A percentile compares a stretch with the other conserved stretches of the same genome.
phyloP scores from a whole-genome alignment of 1,140 invertebrate species.

The Dreissena polymorpha region DNA sequence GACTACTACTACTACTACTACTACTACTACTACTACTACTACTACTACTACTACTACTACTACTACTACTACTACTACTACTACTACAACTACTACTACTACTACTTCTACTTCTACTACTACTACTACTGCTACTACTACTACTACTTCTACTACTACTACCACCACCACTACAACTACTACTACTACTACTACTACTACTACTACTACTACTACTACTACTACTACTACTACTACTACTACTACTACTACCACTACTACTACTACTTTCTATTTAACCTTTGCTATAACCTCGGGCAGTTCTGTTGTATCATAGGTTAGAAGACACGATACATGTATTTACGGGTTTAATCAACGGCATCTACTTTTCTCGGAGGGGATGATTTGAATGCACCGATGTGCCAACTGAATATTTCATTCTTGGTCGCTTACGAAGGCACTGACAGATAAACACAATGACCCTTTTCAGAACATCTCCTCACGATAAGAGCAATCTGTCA shows the following conservation, averaged over 20 bases:
- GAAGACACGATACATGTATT: too few relatives aligned
- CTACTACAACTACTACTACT: neutral
- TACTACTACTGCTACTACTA: constrained; percentile 1
- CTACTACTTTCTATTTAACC: neutral
- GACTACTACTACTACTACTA: neutral
- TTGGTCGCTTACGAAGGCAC: too few relatives aligned
- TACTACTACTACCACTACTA: neutral
- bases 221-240: constrained; percentile 2
- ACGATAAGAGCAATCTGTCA: too few relatives aligned
- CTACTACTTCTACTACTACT: neutral
- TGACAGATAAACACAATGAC: too few relatives aligned
- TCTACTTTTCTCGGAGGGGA: too few relatives aligned
- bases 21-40: constrained; percentile 2
- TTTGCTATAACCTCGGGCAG: neutral
- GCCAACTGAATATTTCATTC: too few relatives aligned
- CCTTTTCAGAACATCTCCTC: too few relatives aligned
- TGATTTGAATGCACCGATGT: too few relatives aligned
- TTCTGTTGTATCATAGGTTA: neutral
- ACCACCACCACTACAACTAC: neutral
- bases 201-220: constrained; percentile 2
- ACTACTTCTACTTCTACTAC: neutral
- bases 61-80: constrained; percentile 3
- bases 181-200: neutral
- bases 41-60: neutral
- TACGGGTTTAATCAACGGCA: too few relatives aligned